phyloP scores from a whole-genome alignment of 2,113 vertebrate species.

The Natator depressus region DNA sequence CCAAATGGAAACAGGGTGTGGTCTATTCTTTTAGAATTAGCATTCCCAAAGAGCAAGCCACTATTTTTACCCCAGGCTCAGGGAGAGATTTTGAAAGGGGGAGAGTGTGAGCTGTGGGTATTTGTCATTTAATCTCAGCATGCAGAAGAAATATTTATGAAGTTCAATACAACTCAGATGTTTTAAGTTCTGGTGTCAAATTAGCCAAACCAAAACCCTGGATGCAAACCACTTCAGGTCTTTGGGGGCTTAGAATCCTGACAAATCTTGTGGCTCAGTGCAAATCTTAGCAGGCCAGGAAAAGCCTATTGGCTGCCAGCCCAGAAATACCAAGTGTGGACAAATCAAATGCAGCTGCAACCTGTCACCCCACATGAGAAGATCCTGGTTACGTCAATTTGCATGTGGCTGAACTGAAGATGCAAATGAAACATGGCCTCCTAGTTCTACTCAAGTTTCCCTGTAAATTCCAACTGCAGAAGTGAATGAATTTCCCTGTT shows the following conservation, averaged over 20 bases:
- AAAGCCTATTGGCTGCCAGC: neutral
- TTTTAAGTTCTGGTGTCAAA: neutral
- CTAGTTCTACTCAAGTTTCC: neutral
- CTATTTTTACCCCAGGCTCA: neutral
- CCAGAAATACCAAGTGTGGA: neutral
- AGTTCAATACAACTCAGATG: neutral
- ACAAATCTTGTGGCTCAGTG: neutral
- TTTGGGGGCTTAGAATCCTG: neutral
- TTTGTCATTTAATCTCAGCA: neutral
- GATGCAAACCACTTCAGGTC: neutral
- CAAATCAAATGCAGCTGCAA: neutral
- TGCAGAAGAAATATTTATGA: neutral
- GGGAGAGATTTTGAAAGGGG: neutral
- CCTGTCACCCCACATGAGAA: neutral
- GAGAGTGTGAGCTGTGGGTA: neutral
- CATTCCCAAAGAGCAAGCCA: neutral
- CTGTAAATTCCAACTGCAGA: neutral
- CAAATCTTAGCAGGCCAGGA: neutral
- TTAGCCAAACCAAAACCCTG: neutral
- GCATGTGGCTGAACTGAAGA: neutral
- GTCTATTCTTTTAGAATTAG: neutral
- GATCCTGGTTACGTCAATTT: neutral
- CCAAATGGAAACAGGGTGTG: neutral
- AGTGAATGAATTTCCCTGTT: neutral
- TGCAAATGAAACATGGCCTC: neutral